These are phyloP conservation scores for Caenorhabditis sp. DNA, from an alignment of 2,888 invertebrate species.

Conservation along the genomic window DNA sequence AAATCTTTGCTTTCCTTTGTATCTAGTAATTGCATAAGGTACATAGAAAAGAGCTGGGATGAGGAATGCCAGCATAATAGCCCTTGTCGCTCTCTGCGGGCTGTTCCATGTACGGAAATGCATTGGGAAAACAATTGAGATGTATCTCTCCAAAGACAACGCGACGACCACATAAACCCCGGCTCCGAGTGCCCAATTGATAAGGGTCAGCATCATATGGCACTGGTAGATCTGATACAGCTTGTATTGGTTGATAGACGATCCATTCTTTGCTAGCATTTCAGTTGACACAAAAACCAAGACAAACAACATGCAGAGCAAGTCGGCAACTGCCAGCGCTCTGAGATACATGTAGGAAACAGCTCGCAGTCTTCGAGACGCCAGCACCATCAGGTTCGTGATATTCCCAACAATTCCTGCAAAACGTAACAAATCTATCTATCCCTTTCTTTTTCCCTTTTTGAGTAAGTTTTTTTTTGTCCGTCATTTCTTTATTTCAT, in stretches of 20 bases:
- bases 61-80: slow-evolving; percentile 79
- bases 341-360: slow-evolving; percentile 81
- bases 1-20: slow-evolving; percentile 63
- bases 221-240: slow-evolving; percentile 76
- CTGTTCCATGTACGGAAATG: slow-evolving; percentile 83
- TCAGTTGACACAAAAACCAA: slow-evolving; percentile 79
- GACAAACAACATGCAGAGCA: slow-evolving; percentile 83
- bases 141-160: slow-evolving; percentile 80
- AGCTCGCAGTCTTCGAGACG: slow-evolving; percentile 79
- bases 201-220: slow-evolving; percentile 82
- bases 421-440: slow-evolving; percentile 9
- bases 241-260: slow-evolving; percentile 70
- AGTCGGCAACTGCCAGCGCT: slow-evolving; percentile 78
- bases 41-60: slow-evolving; percentile 80
- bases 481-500: background rate
- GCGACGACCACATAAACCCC: slow-evolving; percentile 82
- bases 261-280: slow-evolving; percentile 74
- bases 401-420: slow-evolving; percentile 76
- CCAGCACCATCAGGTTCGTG: slow-evolving; percentile 82
- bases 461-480: background rate
- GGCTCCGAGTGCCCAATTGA: slow-evolving; percentile 83
- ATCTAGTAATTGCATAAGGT: slow-evolving; percentile 80
- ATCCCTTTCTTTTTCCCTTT: background rate
- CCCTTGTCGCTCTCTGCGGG: slow-evolving; percentile 74
- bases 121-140: slow-evolving; percentile 82